Percentiles rank a stretch among this genome's conserved stretches.
These are phyloP conservation scores for Etheostoma nigrum DNA, from an alignment of 2,797 vertebrate genomes.

Conservation along the genomic window DNA sequence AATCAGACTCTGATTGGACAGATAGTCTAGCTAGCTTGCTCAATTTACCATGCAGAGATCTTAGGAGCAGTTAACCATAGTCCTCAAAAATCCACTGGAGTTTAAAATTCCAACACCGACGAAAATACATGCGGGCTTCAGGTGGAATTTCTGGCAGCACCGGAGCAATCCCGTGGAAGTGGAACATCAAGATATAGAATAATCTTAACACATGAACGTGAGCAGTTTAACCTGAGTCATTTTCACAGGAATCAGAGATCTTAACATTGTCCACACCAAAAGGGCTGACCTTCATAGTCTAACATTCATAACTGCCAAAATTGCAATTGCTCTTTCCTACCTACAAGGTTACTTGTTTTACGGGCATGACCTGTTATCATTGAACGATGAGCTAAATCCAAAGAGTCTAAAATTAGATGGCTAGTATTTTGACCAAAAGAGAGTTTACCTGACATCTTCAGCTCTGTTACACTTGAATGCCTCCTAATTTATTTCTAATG, in stretches of 20 bases:
- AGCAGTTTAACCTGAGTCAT: constrained; percentile 10
- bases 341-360: constrained; percentile 13
- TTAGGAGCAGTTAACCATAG: too few relatives aligned
- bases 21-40: too few relatives aligned
- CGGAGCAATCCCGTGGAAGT: too few relatives aligned
- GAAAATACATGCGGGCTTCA: too few relatives aligned
- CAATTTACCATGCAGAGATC: too few relatives aligned
- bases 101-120: too few relatives aligned
- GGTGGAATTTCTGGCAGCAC: too few relatives aligned
- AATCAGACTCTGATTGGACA: too few relatives aligned
- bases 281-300: constrained; percentile 9
- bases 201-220: constrained; percentile 8
- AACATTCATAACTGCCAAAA: neutral
- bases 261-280: neutral
- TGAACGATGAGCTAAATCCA: constrained; percentile 14
- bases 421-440: constrained; percentile 21
- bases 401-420: constrained; percentile 22
- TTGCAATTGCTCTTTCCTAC: neutral
- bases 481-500: constrained; percentile 64
- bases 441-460: constrained; percentile 39
- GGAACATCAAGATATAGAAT: too few relatives aligned
- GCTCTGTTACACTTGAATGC: constrained; percentile 34
- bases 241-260: neutral
- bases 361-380: neutral
- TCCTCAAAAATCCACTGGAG: too few relatives aligned